Percentiles rank a stretch among this genome's conserved stretches.
phyloP scores from a whole-genome alignment of 2,113 vertebrate genomes.

The Psilopsiagon aymara region DNA sequence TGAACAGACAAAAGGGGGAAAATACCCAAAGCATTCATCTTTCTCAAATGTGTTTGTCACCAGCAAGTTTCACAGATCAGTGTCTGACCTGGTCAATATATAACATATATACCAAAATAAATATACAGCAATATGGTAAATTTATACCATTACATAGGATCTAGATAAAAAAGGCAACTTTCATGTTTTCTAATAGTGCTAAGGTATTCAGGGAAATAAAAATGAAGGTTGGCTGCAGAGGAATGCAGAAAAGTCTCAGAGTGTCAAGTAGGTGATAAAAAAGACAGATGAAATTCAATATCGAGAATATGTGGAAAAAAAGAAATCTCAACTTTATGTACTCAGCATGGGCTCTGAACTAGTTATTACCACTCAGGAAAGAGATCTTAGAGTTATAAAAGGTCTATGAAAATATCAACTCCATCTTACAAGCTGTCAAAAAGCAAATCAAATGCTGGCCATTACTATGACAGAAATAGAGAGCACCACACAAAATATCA shows the following conservation, averaged over 20 bases:
- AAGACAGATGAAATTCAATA: conserved; percentile 62
- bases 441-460: conserved; percentile 47
- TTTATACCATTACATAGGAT: neutral
- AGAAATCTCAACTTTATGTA: conserved; percentile 52
- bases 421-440: conserved; percentile 46
- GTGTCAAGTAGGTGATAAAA: conserved; percentile 37
- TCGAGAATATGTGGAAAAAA: conserved; percentile 2
- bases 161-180: neutral
- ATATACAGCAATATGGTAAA: neutral
- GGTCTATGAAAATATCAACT: conserved; percentile 52
- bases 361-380: conserved; percentile 52
- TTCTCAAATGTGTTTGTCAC: neutral
- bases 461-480: conserved; percentile 47
- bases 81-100: neutral
- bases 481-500: conserved; percentile 18
- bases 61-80: neutral
- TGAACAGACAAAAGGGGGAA: neutral
- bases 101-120: neutral
- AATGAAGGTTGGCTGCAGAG: conserved; percentile 1
- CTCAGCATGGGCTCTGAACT: conserved; percentile 27
- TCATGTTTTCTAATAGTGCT: neutral
- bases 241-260: conserved; percentile 12
- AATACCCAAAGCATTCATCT: neutral
- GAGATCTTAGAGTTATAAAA: conserved; percentile 51
- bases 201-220: conserved; percentile 12